These are phyloP conservation scores for Elephantulus edwardii DNA, from an alignment of 2,113 vertebrate genomes.

Conservation along the genomic window DNA sequence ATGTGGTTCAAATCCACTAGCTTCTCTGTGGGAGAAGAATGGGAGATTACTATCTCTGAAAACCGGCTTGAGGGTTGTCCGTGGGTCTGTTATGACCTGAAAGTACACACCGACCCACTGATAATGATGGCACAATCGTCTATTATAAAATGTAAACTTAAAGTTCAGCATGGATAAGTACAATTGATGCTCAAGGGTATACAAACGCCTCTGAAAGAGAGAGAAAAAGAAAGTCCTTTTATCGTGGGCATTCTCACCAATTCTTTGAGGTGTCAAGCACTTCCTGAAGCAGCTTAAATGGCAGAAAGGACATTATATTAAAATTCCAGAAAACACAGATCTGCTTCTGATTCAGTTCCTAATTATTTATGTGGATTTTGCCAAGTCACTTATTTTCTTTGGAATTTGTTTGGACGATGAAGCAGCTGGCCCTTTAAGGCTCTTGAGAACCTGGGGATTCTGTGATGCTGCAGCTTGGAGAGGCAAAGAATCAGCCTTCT, in stretches of 20 bases:
- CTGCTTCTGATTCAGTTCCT: background rate
- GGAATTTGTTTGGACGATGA: background rate
- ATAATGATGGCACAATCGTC: no score
- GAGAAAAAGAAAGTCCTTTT: background rate
- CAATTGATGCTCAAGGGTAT: no score
- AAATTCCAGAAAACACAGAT: background rate
- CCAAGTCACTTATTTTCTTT: background rate
- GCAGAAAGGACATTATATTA: background rate
- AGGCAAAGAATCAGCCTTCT: background rate
- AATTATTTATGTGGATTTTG: background rate
- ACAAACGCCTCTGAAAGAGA: background rate
- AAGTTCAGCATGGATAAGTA: background rate
- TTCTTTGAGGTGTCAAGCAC: background rate
- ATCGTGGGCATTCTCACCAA: background rate
- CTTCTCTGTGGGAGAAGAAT: no score
- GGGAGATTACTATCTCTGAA: no score
- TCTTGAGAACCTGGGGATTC: background rate
- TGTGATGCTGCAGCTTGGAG: background rate
- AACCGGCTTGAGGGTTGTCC: no score
- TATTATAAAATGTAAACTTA: no score
- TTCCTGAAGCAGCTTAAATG: background rate
- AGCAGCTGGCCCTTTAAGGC: slow-evolving; percentile 55
- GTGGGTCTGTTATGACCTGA: no score
- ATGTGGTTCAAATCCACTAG: no score
- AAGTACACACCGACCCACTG: no score